These are phyloP conservation scores for Lordiphosa mommai DNA, from an alignment of 1,140 invertebrate species.

Conservation along the genomic window DNA sequence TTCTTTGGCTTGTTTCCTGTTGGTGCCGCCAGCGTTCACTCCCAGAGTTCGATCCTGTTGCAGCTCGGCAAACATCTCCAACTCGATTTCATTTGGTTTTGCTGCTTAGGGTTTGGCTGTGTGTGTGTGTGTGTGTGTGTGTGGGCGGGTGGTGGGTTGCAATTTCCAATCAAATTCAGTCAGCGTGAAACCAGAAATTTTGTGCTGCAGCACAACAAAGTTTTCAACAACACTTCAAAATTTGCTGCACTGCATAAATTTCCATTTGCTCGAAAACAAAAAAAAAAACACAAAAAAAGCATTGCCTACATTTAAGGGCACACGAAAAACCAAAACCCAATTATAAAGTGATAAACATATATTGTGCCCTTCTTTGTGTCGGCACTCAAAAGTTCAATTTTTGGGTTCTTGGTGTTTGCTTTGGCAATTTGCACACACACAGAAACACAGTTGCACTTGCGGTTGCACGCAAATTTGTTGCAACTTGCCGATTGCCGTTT, in stretches of 20 bases:
- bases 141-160: not conserved
- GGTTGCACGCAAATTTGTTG: slow-evolving; percentile 41
- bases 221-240: slow-evolving; percentile 51
- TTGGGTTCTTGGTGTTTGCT: not conserved
- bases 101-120: slow-evolving; percentile 29
- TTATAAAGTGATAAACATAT: slow-evolving; percentile 42
- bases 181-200: slow-evolving; percentile 72
- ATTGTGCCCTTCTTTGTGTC: not conserved
- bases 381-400: slow-evolving; percentile 15
- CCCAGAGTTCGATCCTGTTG: slow-evolving; percentile 21
- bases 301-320: not conserved
- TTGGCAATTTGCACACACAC: slow-evolving; percentile 21
- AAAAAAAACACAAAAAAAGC: not conserved
- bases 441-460: slow-evolving; percentile 16
- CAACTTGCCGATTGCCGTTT: slow-evolving; percentile 19
- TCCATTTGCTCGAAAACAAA: slow-evolving; percentile 19
- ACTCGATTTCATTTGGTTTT: slow-evolving; percentile 39
- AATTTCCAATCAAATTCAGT: slow-evolving; percentile 71
- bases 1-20: slow-evolving; percentile 63
- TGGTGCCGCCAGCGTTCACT: slow-evolving; percentile 12
- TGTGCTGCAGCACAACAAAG: slow-evolving; percentile 36
- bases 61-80: slow-evolving; percentile 33
- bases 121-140: not conserved
- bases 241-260: slow-evolving; percentile 48
- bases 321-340: slow-evolving; percentile 20